Evolutionary conservation across 2,888 invertebrate genomes (phyloP), one percentile per base, ranked within the genome.

Genomic region (Drosophila vallismaia): DNA sequence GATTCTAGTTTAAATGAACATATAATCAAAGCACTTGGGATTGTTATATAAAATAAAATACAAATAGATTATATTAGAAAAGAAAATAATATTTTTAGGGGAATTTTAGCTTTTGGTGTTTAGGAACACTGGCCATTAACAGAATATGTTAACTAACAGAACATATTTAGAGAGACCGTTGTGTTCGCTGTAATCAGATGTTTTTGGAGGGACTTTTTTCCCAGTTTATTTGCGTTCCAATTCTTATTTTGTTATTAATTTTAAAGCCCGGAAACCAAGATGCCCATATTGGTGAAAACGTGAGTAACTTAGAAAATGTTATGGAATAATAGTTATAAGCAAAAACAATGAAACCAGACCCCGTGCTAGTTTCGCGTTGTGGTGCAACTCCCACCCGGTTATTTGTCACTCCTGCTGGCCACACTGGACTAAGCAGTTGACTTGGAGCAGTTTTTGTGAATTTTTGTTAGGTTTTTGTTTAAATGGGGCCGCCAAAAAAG

Each of bases 401-500:
- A 24, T 44, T 44, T 10, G 10, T 3, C 44, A 24, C 44, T 44
- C 29, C 2, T n/a, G 4, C 14, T 56, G 66, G 29, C 38, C 38
- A 56, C 31, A 38, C 28, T 40, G 14, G 12, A 7, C 2, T 24
- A 8, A 24, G 33, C 44, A 9, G 33, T 26, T 57, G 33, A 31
- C 8, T 31, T 28, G 14, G 54, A 29, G 6, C 42, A 28, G 51
- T 36, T 31, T 9, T 74, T 36, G 71, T 62, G 60, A 74, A 68
- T 62, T 62, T 71, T 10, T 48, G 62, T 52, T 12, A 68, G 48
- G 36, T 49, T 55, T 44, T 45, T 46, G 33, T 44, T 58, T 69
- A 46, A 67, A 73, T 86, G 92, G 92, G 89, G 3, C 92, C 92
- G 24, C 92, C 92, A 60, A 92, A 92, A 66, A 92, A 91, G 75